Conservation (phyloP, 1,140 invertebrate species). For the Drosophila guanche region DNA sequence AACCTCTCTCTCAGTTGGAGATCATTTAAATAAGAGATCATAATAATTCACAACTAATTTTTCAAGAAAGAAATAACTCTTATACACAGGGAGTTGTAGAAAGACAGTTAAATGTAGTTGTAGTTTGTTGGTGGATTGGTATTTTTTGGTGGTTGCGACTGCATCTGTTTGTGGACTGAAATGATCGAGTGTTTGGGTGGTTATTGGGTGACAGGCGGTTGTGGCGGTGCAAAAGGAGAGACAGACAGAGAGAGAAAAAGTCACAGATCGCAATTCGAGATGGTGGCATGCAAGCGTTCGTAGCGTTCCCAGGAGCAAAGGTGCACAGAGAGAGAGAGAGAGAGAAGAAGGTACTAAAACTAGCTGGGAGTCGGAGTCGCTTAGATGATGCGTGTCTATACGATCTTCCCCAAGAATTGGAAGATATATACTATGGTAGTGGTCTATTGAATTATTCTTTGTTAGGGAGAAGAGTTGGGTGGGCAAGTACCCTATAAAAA, state of each 20-base stretch:
- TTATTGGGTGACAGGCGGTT: conserved; percentile 14
- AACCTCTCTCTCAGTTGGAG: conserved; percentile 20
- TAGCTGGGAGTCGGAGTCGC: conserved; percentile 7
- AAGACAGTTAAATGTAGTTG: conserved; percentile 67
- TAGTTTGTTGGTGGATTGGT: conserved; percentile 41
- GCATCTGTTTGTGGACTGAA: conserved; percentile 49
- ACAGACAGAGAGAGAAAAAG: conserved; percentile 7
- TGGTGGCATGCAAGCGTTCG: conserved; percentile 40
- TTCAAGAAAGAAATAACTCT: conserved; percentile 57
- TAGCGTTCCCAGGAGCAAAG: conserved; percentile 16
- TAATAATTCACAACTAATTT: conserved; percentile 41
- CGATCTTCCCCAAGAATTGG: no score
- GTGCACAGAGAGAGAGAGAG: conserved; percentile 14
- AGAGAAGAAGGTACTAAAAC: conserved; percentile 9
- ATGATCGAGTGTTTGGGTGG: conserved; percentile 42
- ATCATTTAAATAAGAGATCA: conserved; percentile 28
- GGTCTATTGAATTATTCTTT: no score
- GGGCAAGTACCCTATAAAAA: no score
- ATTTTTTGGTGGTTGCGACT: conserved; percentile 29
- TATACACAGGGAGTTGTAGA: conserved; percentile 83
- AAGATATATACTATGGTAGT: no score
- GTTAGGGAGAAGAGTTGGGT: no score
- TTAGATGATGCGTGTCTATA: neutral
- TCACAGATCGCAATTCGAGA: conserved; percentile 35
- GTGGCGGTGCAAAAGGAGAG: conserved; percentile 8